Evolutionary conservation across 2,888 invertebrate genomes (phyloP).

Genomic region (Luperina testacea): DNA sequence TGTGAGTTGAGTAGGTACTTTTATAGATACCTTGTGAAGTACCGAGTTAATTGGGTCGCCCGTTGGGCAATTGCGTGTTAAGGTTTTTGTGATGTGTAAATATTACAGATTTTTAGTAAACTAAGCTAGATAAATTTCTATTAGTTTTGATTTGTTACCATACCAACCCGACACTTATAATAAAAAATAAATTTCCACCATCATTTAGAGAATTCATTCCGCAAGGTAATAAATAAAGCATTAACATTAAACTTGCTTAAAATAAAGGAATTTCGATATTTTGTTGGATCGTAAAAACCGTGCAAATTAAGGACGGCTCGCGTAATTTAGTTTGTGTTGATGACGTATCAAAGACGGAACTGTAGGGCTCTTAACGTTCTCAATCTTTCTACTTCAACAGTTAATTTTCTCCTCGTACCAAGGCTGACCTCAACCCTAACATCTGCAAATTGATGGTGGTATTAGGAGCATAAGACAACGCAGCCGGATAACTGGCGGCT

Average conservation of each 20-base stretch:
- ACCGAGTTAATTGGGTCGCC: conserved; percentile 17
- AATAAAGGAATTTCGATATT: neutral
- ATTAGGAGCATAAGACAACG: conserved; percentile 54
- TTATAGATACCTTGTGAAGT: conserved; percentile 6
- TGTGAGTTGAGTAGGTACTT: neutral
- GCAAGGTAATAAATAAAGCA: neutral
- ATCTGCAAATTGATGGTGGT: conserved; percentile 53
- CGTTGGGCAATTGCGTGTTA: neutral
- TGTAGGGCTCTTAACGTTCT: neutral
- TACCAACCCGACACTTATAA: neutral
- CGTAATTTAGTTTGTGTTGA: neutral
- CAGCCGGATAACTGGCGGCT: conserved; percentile 43
- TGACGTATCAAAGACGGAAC: neutral
- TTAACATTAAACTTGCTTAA: neutral
- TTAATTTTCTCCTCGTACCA: conserved; percentile 1
- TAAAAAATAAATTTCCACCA: neutral
- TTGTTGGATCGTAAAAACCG: neutral
- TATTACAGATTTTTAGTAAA: neutral
- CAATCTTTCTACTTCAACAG: too few relatives aligned
- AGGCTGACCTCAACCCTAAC: conserved; percentile 19
- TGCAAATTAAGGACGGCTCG: neutral
- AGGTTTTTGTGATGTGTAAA: neutral
- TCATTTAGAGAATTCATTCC: neutral
- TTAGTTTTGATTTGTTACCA: neutral
- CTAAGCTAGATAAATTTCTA: neutral